Percentiles rank a stretch among this genome's conserved stretches.
Conservation (phyloP, 1,140 invertebrate species). For the Psilanteris sp. region DNA sequence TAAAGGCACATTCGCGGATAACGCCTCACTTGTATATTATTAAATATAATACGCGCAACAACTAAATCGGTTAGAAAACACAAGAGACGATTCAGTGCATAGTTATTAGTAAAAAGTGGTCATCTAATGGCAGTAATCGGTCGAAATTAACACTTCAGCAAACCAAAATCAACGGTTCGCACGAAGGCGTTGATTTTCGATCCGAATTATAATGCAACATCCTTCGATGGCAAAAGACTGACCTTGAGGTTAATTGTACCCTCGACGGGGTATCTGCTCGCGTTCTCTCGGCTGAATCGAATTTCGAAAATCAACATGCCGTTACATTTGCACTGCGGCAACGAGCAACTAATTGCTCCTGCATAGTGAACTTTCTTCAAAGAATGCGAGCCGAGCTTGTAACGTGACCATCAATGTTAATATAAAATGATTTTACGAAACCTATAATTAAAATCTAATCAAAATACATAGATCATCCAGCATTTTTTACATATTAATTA, state of each 20-base stretch:
- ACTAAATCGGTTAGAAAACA: conserved; percentile 6
- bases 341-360: conserved; percentile 23
- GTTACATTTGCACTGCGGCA: conserved; percentile 10
- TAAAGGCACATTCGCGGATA: no score
- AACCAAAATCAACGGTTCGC: conserved; percentile 30
- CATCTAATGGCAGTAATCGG: conserved; percentile 10
- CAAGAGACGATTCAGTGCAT: not conserved
- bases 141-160: conserved; percentile 34
- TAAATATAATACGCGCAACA: conserved; percentile 1
- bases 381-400: conserved; percentile 1
- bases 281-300: conserved; percentile 30
- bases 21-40: no score
- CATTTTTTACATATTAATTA: no score
- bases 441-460: conserved; percentile 42
- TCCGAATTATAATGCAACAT: conserved; percentile 53
- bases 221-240: conserved; percentile 63
- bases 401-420: conserved; percentile 22
- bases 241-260: conserved; percentile 73
- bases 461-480: not conserved
- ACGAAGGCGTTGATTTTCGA: conserved; percentile 48
- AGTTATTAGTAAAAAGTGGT: conserved; percentile 14
- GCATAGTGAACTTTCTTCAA: conserved; percentile 15
- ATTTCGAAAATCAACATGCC: conserved; percentile 61
- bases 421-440: conserved; percentile 11
- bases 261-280: conserved; percentile 61